Evolutionary conservation across 2,888 invertebrate species (phyloP).

Genomic region (Oscheius onirici): DNA sequence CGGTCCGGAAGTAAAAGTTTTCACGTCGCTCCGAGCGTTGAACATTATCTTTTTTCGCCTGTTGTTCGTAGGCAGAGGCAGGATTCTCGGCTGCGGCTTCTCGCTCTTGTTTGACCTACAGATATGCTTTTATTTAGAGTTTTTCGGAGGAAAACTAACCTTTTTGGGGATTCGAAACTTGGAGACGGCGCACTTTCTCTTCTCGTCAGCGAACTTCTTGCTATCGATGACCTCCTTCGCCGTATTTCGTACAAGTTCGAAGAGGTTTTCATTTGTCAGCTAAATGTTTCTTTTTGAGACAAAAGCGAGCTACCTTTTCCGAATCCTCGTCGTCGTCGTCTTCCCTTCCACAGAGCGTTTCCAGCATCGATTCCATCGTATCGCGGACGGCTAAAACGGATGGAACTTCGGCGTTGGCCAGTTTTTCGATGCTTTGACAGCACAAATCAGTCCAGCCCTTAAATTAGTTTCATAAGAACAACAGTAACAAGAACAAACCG

Average conservation of each 20-base stretch:
- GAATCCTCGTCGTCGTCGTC: slow-evolving; percentile 5
- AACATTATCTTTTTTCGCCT: background rate
- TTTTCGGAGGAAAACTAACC: background rate
- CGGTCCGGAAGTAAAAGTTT: background rate
- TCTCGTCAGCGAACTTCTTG: background rate
- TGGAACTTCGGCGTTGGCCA: slow-evolving; percentile 9
- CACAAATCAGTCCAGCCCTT: slow-evolving; percentile 28
- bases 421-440: background rate
- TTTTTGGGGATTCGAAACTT: slow-evolving; percentile 34
- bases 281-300: slow-evolving; percentile 7
- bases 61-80: background rate
- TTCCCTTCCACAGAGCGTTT: background rate
- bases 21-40: slow-evolving; percentile 1
- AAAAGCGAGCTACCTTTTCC: background rate
- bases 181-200: slow-evolving; percentile 8
- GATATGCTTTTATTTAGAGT: background rate
- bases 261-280: slow-evolving; percentile 3
- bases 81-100: slow-evolving; percentile 14
- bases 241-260: background rate
- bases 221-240: background rate
- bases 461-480: background rate
- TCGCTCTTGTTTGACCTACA: slow-evolving; percentile 9
- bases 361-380: slow-evolving; percentile 15
- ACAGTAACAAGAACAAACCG: background rate
- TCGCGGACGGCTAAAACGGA: slow-evolving; percentile 13